Percentiles rank a stretch among this genome's conserved stretches.
phyloP scores from a whole-genome alignment of 1,140 invertebrate species.

The Ptiloglossa arizonensis region DNA sequence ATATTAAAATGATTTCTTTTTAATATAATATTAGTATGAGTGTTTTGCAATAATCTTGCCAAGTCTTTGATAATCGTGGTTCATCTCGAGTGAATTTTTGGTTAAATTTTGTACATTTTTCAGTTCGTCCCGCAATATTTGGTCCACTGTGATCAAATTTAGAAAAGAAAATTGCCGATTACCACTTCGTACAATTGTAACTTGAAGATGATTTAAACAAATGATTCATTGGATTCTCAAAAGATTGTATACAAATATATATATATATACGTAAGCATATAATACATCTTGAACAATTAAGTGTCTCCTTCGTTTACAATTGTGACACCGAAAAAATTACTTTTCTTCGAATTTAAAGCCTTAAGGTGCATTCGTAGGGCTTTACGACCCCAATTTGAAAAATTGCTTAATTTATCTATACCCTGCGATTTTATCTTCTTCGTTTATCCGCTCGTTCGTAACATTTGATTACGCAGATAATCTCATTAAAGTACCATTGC shows the following conservation, averaged over 20 bases:
- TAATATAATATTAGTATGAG: too few relatives aligned
- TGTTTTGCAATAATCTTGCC: too few relatives aligned
- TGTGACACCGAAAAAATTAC: slow-evolving; percentile 57
- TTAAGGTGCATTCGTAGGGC: not conserved
- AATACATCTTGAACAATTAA: slow-evolving; percentile 21
- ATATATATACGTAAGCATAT: slow-evolving; percentile 36
- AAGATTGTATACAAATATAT: slow-evolving; percentile 16
- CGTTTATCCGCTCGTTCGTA: too few relatives aligned
- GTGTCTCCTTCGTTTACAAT: slow-evolving; percentile 36
- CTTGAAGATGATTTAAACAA: not conserved
- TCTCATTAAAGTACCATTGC: not conserved
- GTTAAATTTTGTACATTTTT: not conserved
- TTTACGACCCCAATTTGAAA: not conserved
- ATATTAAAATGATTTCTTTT: too few relatives aligned
- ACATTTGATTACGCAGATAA: too few relatives aligned
- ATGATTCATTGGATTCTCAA: not conserved
- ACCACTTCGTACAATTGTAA: not conserved
- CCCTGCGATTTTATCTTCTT: not conserved
- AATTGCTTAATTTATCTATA: not conserved
- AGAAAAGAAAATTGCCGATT: not conserved
- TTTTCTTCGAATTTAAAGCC: not conserved
- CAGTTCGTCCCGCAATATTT: not conserved
- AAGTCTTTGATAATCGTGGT: too few relatives aligned
- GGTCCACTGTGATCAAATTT: not conserved
- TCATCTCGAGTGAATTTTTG: too few relatives aligned